Evolutionary conservation across 2,888 invertebrate genomes (phyloP).

Genomic region (Boloria selene): DNA sequence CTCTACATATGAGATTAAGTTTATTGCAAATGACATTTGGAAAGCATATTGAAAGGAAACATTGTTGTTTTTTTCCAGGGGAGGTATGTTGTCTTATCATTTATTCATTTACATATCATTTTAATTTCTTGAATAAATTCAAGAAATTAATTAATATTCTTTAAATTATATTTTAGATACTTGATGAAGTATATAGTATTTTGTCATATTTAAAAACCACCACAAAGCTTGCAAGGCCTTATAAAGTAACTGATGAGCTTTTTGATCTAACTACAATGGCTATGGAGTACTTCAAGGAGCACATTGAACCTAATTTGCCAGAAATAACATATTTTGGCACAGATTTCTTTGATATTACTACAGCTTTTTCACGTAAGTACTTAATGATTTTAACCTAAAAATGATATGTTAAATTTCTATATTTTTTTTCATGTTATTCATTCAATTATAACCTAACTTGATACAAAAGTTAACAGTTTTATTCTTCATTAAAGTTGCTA

Average conservation of each 20-base stretch:
- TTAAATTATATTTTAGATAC: constrained; percentile 82
- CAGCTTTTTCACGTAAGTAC: constrained; percentile 85
- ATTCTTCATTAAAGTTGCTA: no score
- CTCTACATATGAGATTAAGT: constrained; percentile 94
- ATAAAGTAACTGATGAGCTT: constrained; percentile 96
- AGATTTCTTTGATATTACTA: constrained; percentile 90
- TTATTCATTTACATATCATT: not conserved
- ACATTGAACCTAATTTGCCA: constrained; percentile 93
- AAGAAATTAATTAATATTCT: not conserved
- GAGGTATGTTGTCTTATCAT: constrained; percentile 81
- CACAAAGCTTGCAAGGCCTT: constrained; percentile 91
- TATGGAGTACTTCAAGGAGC: constrained; percentile 98
- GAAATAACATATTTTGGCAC: constrained; percentile 94
- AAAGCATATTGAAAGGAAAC: constrained; percentile 95
- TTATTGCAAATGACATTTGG: constrained; percentile 96
- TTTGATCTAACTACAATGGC: constrained; percentile 98
- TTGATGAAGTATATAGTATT: constrained; percentile 95
- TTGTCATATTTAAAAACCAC: constrained; percentile 91
- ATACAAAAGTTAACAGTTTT: no score
- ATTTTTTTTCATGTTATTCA: no score
- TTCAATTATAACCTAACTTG: no score
- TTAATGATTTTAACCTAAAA: constrained; percentile 13
- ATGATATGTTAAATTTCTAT: no score
- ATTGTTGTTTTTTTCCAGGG: constrained; percentile 97
- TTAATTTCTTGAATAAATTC: no score